These are phyloP conservation scores for Merodon equestris DNA, from an alignment of 2,888 invertebrate species.

Conservation along the genomic window DNA sequence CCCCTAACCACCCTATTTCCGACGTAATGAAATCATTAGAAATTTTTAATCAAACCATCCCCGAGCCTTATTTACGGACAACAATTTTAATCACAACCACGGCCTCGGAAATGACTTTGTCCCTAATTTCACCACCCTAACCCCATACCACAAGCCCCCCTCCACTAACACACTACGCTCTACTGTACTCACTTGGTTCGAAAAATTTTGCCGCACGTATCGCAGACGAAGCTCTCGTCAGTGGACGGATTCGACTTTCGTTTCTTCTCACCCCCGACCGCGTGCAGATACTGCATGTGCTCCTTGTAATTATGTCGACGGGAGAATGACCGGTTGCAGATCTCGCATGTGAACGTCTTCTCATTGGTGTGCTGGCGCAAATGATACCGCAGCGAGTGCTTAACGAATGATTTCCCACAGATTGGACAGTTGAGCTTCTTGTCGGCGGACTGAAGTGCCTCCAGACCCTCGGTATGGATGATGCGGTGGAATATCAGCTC, in stretches of 20 bases:
- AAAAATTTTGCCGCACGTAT: conserved; percentile 79
- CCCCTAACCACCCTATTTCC: not conserved
- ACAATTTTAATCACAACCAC: conserved; percentile 18
- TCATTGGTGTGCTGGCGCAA: conserved; percentile 87
- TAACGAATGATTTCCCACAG: conserved; percentile 84
- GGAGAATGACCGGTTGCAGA: conserved; percentile 84
- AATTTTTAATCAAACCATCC: conserved; percentile 48
- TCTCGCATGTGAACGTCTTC: conserved; percentile 83
- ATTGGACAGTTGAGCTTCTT: conserved; percentile 82
- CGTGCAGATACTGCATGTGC: conserved; percentile 82
- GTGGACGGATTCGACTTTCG: conserved; percentile 11
- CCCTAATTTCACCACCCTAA: not conserved
- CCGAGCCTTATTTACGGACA: conserved; percentile 23
- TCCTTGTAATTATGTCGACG: conserved; percentile 83
- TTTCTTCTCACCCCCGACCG: conserved; percentile 59
- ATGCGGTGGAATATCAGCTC: conserved; percentile 87
- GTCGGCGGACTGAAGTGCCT: conserved; percentile 72
- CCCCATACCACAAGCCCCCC: no score
- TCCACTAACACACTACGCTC: conserved; percentile 4
- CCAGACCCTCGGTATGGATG: conserved; percentile 80
- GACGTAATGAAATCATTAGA: conserved; percentile 3
- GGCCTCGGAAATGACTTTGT: conserved; percentile 4
- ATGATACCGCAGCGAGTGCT: conserved; percentile 85
- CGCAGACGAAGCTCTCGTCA: conserved; percentile 73
- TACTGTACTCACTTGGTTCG: conserved; percentile 79